Base-by-base conservation (phyloP, 2,797 vertebrate species). In the Urosaurus nigricauda region DNA sequence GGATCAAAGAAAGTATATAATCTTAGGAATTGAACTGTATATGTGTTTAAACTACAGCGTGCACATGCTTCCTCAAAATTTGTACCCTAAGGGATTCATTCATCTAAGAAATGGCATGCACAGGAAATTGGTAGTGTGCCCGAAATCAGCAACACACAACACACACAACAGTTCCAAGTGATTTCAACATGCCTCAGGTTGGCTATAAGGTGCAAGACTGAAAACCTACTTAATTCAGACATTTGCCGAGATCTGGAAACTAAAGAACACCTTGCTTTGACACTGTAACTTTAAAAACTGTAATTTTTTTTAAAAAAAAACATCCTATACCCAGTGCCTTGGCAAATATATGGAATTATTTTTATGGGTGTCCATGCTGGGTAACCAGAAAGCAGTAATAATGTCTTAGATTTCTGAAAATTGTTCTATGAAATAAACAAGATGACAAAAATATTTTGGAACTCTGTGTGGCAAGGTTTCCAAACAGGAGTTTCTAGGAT, bases 101-200 rank as follows among this genome's bases (percentile, higher is more conserved):
- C 93, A 94, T 91, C 89, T 94, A 93, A 93, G 90, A 86, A 65
- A 68, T 79, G 87, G 83, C 78, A 87, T 87, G 77, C 87, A 87
- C 9, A 83, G 86, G 89, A 94, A 94, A 90, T 87, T 63, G 78
- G 87, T 93, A 5, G 74, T 73, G 89, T 85, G 89, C 94, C 94
- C 93, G 51, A 77, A 87, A 91, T 90, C 85, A 70, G 90, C 85
- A 92, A 94, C 94, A 94, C 83, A 88, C 88, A 74, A 89, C 84
- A 85, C 47, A 89, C 92, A 92, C 88, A 0, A 0, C 7, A 0
- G 93, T 94, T 95, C 89, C 92, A 90, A 89, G 85, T 88, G 92
- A 95, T 94, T 92, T 93, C 77, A 91, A 90, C 84, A 86, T 85
- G 90, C 91, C 95, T 95, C 91, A 83, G 89, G 87, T 92, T 91